Percentiles rank a stretch among this genome's conserved stretches.
These are phyloP conservation scores for Marcusenius ussheri DNA, from an alignment of 2,113 vertebrate genomes.

Conservation along the genomic window DNA sequence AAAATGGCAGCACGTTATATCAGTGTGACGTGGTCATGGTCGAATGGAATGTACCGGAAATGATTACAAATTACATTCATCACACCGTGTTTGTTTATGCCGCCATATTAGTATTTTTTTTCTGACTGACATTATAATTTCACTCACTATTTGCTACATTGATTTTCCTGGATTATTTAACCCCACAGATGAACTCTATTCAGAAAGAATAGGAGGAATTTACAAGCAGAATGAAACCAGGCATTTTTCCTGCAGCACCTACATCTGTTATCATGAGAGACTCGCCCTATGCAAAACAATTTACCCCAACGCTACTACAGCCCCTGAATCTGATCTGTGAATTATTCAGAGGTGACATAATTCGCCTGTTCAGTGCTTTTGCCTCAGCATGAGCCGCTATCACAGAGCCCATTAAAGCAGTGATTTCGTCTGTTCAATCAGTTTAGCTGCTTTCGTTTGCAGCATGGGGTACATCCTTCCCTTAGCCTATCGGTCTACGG, in stretches of 20 bases:
- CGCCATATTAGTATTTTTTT: conserved; percentile 1
- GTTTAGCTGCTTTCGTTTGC: conserved; percentile 14
- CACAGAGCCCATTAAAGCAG: conserved; percentile 28
- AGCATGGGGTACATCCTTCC: conserved; percentile 15
- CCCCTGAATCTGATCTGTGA: conserved; percentile 10
- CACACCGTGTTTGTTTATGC: conserved; percentile 30
- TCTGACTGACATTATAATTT: conserved; percentile 20
- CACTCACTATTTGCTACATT: conserved; percentile 21
- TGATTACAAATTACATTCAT: conserved; percentile 29
- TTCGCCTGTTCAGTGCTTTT: conserved; percentile 20
- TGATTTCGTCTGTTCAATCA: conserved; percentile 35
- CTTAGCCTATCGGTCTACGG: conserved; percentile 19
- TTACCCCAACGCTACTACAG: conserved; percentile 11
- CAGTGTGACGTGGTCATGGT: conserved; percentile 11
- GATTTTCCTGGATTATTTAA: conserved; percentile 21
- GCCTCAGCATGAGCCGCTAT: conserved; percentile 28
- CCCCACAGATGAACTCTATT: conserved; percentile 25
- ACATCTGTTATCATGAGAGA: background rate
- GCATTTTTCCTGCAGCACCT: background rate
- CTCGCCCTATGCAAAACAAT: conserved; percentile 1
- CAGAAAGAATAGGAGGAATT: conserved; percentile 16
- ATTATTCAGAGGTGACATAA: conserved; percentile 33
- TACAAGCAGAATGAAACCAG: background rate
- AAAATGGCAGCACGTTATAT: conserved; percentile 3
- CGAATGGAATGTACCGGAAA: conserved; percentile 21